Percentiles rank a stretch among this genome's conserved stretches.
phyloP scores from a whole-genome alignment of 2,797 vertebrate species.

The Hybognathus amarus region DNA sequence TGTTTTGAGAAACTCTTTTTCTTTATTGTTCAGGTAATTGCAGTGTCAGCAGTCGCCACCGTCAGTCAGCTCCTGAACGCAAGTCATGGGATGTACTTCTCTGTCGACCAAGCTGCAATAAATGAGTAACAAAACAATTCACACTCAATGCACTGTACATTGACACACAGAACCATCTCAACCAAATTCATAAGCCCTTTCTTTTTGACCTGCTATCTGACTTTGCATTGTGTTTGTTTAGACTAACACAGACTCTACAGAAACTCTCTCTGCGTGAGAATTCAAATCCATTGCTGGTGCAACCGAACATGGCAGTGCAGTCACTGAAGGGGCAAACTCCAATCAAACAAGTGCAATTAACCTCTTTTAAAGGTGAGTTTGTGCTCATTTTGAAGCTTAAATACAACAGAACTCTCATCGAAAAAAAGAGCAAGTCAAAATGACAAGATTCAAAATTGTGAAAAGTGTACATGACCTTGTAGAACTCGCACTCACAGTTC shows the following conservation, averaged over 20 bases:
- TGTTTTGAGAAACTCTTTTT: neutral
- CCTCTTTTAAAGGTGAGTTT: constrained; percentile 59
- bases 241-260: constrained; percentile 65
- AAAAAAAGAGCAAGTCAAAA: neutral
- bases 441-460: too few relatives aligned
- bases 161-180: neutral
- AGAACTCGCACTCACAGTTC: neutral
- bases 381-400: neutral
- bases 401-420: neutral
- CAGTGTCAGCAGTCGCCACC: constrained; percentile 62
- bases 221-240: constrained; percentile 33
- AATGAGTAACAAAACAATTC: neutral
- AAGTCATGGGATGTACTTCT: neutral
- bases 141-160: neutral
- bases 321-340: constrained; percentile 40
- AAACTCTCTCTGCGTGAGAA: constrained; percentile 57
- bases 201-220: constrained; percentile 9
- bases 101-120: neutral
- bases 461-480: too few relatives aligned
- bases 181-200: neutral
- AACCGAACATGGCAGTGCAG: constrained; percentile 71
- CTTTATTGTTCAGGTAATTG: constrained; percentile 53
- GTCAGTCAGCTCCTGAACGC: constrained; percentile 70
- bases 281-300: constrained; percentile 60
- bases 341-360: constrained; percentile 64